Evolutionary conservation across 2,797 vertebrate species (phyloP).

Genomic region (Acrocephalus scirpaceus): DNA sequence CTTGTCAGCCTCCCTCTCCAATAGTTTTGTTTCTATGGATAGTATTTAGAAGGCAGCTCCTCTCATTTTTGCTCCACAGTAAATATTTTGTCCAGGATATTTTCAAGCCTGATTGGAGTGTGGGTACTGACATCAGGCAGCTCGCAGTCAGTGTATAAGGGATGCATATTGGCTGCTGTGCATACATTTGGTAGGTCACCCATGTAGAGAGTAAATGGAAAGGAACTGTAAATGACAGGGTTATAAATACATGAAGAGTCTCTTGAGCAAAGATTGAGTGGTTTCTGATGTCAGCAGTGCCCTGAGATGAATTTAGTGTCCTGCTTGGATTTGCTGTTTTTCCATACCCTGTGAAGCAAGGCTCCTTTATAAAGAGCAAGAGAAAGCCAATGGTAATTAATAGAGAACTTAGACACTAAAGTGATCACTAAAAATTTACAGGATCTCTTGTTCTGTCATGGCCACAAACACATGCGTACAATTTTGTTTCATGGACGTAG

Average conservation of each 20-base stretch:
- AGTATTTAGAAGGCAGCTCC: background rate
- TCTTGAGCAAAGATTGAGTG: slow-evolving; percentile 30
- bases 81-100: background rate
- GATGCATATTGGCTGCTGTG: background rate
- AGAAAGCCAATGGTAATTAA: slow-evolving; percentile 14
- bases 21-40: background rate
- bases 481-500: background rate
- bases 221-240: slow-evolving; percentile 35
- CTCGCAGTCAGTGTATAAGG: background rate
- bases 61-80: background rate
- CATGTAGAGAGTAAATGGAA: background rate
- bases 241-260: slow-evolving; percentile 64
- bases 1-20: background rate
- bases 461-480: background rate
- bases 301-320: slow-evolving; percentile 33
- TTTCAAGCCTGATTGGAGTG: background rate
- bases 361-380: slow-evolving; percentile 15
- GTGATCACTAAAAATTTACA: slow-evolving; percentile 15
- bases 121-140: background rate
- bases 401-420: background rate
- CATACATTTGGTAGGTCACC: background rate
- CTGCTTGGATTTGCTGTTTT: slow-evolving; percentile 21
- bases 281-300: slow-evolving; percentile 59
- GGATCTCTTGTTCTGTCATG: background rate
- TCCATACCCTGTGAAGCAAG: background rate